Base-by-base conservation (phyloP, 2,797 vertebrate genomes). In the Ataeniobius toweri region DNA sequence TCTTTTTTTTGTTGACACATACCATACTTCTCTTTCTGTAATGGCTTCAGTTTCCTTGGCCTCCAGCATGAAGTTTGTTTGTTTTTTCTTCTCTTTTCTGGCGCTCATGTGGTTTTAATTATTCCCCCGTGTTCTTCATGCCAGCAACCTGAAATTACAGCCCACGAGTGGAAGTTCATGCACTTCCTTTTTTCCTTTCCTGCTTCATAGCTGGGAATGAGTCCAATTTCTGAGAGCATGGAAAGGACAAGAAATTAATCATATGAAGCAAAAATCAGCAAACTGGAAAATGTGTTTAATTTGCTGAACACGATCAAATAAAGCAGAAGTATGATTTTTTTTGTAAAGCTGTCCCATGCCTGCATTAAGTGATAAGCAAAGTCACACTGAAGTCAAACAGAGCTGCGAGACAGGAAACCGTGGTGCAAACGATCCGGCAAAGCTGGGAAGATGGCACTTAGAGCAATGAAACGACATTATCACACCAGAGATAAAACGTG, bases 81-180 rank as follows among this genome's bases (percentile, higher is more conserved):
- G 72, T 80, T 83, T 73, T 36, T 69, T 51, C 26, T 69, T 26
- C 28, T 7, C 67, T 69, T 48, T 41, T 7, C 67, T 65, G 36
- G 39, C 0, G 31, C 77, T 78, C 89, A 89, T 85, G 85, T 87
- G 87, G 81, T 87, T 89, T 81, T 83, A 86, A 77, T 87, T 84
- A 84, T 69, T 68, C 48, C 46, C 18, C 51, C 22, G 28, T 48
- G 36, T 14, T 82, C 68, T 12, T 18, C 78, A 50, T 77, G 67
- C 58, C 67, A 48, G 69, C 0, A 12, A 44, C 75, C 69, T 22
- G 14, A 79, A 85, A 78, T 83, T 58, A 61, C 0, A 48, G 70
- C 4, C 2, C 39, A 28, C 46, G 12, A 76, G 70, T 72, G 59
- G 53, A 71, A 61, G 81, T 63, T 63, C 76, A 31, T 31, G 76